phyloP scores from a whole-genome alignment of 2,797 vertebrate genomes.

The Spheniscus humboldti region DNA sequence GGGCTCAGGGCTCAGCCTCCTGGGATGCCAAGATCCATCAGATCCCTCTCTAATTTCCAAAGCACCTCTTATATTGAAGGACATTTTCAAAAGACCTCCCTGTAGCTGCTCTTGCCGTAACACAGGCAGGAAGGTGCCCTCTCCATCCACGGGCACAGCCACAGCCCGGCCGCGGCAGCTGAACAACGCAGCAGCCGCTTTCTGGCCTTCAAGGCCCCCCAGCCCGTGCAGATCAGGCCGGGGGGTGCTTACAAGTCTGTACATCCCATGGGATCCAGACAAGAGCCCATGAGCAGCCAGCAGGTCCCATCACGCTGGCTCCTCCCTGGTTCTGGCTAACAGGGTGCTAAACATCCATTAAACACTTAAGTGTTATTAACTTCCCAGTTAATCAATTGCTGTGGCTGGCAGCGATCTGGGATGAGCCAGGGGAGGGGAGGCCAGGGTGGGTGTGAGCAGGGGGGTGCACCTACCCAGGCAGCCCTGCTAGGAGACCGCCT shows the following conservation, averaged over 20 bases:
- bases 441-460: not conserved
- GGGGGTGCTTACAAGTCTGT: not conserved
- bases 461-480: not conserved
- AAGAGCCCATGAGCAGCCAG: not conserved
- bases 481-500: not conserved
- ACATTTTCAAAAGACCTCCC: not conserved
- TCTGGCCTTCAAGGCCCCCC: not conserved
- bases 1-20: not conserved
- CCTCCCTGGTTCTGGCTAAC: not conserved
- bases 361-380: conserved; percentile 21
- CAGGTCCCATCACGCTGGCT: not conserved
- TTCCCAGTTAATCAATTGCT: not conserved
- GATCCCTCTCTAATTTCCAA: not conserved
- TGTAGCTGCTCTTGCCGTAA: not conserved
- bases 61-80: not conserved
- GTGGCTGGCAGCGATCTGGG: not conserved
- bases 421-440: not conserved
- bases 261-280: not conserved
- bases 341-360: not conserved
- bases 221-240: not conserved
- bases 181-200: not conserved
- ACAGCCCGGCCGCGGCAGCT: not conserved
- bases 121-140: not conserved
- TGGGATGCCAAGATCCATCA: not conserved
- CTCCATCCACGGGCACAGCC: not conserved